phyloP scores from a whole-genome alignment of 1,140 invertebrate genomes.

The Drosophila arawakana region DNA sequence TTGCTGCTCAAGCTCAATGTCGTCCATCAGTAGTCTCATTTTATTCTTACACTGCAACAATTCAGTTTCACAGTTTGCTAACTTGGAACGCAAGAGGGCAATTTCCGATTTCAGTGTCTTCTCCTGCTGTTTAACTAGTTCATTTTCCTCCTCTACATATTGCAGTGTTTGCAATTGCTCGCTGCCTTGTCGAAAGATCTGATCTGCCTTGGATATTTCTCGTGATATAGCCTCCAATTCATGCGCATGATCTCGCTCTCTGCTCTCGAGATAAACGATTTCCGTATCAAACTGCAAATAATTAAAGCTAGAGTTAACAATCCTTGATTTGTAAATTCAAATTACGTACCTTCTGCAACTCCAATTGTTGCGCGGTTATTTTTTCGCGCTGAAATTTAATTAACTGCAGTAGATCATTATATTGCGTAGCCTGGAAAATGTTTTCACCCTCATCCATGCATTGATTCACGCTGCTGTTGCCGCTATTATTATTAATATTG shows the following conservation, averaged over 20 bases:
- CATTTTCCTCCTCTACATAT: slow-evolving; percentile 94
- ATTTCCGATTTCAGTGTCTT: slow-evolving; percentile 94
- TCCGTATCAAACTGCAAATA: slow-evolving; percentile 91
- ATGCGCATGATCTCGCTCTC: slow-evolving; percentile 93
- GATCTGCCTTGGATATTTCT: slow-evolving; percentile 92
- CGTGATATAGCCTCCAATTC: slow-evolving; percentile 93
- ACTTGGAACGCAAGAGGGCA: slow-evolving; percentile 91
- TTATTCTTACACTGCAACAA: slow-evolving; percentile 95
- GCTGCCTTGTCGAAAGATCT: slow-evolving; percentile 89
- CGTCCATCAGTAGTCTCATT: slow-evolving; percentile 90
- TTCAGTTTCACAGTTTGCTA: slow-evolving; percentile 95
- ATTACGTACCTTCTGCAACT: slow-evolving; percentile 91
- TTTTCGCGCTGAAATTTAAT: slow-evolving; percentile 96
- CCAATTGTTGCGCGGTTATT: slow-evolving; percentile 93
- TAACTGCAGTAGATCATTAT: slow-evolving; percentile 92
- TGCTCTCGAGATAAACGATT: slow-evolving; percentile 94
- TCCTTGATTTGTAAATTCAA: too few relatives aligned
- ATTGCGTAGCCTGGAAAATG: slow-evolving; percentile 87
- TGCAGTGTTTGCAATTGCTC: slow-evolving; percentile 92
- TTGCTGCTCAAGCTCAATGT: slow-evolving; percentile 86
- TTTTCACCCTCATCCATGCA: slow-evolving; percentile 80
- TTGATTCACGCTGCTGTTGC: slow-evolving; percentile 50
- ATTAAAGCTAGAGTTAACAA: background rate
- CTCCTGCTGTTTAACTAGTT: slow-evolving; percentile 94
- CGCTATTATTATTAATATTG: slow-evolving; percentile 44